Evolutionary conservation across 64 coral and sea anemone genomes (phyloP).

Genomic region (Montipora capricornis): DNA sequence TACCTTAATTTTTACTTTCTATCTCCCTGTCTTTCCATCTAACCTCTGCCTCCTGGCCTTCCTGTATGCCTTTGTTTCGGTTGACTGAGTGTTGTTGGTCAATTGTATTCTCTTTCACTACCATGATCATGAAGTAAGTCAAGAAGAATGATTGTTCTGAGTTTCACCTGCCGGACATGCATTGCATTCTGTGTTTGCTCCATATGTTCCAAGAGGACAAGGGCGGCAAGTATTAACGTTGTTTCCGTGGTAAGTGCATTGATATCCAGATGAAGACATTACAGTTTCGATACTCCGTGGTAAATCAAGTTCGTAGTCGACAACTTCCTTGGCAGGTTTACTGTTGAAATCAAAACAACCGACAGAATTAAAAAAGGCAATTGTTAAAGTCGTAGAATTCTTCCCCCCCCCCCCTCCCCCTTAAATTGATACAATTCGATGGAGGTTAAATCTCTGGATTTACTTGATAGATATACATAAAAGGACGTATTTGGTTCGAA

Average conservation of each 20-base stretch:
- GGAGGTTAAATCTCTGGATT: no score
- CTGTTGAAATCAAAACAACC: neutral
- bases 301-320: neutral
- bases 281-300: neutral
- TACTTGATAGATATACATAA: no score
- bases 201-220: slow-evolving; percentile 42
- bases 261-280: neutral
- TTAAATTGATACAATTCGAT: no score
- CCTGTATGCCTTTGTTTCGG: neutral
- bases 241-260: neutral
- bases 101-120: no score
- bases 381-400: no score
- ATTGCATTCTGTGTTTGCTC: neutral
- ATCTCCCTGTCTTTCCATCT: no score
- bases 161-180: slow-evolving; percentile 30
- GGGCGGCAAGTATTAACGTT: neutral
- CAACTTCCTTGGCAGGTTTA: neutral
- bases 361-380: neutral
- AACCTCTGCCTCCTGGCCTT: no score
- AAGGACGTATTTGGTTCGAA: no score
- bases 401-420: no score
- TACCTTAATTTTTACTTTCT: no score
- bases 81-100: no score
- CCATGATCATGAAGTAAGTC: no score
- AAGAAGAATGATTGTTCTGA: neutral